A percentile compares a stretch with the other conserved stretches of the same genome.
phyloP scores from a whole-genome alignment of 2,113 vertebrate genomes.

The Irena cyanogastra region DNA sequence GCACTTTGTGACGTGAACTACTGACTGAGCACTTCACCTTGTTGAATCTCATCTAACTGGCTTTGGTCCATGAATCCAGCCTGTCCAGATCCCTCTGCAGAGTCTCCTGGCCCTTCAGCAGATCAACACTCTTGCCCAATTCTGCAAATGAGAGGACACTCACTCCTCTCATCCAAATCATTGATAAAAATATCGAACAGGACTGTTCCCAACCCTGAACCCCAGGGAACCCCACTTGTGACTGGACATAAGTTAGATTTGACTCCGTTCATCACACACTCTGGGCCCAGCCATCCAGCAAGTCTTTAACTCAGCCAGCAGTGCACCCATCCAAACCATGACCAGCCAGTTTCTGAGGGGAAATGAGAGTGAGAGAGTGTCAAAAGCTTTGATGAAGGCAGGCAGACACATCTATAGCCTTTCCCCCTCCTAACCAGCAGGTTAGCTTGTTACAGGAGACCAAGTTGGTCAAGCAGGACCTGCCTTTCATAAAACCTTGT shows the following conservation, averaged over 20 bases:
- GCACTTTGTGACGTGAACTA: accelerated
- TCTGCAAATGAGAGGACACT: not conserved
- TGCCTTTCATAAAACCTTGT: not conserved
- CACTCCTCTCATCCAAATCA: not conserved
- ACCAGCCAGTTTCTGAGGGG: not conserved
- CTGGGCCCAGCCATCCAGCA: accelerated
- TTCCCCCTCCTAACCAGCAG: not conserved
- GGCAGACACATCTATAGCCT: not conserved
- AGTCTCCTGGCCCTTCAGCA: not conserved
- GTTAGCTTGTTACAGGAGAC: not conserved
- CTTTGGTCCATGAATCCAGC: not conserved
- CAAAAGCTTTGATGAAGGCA: not conserved
- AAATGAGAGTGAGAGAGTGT: not conserved
- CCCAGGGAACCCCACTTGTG: not conserved
- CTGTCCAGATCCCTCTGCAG: not conserved
- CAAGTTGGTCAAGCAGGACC: not conserved
- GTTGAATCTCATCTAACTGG: not conserved
- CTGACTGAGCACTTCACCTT: not conserved
- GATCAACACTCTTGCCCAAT: not conserved
- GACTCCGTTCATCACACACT: not conserved
- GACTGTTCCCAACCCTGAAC: accelerated
- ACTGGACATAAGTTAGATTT: not conserved
- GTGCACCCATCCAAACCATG: not conserved
- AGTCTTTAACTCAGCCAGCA: not conserved
- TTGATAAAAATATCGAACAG: not conserved